Base-by-base conservation (phyloP, 2,113 vertebrate species). In the Passerina amoena region DNA sequence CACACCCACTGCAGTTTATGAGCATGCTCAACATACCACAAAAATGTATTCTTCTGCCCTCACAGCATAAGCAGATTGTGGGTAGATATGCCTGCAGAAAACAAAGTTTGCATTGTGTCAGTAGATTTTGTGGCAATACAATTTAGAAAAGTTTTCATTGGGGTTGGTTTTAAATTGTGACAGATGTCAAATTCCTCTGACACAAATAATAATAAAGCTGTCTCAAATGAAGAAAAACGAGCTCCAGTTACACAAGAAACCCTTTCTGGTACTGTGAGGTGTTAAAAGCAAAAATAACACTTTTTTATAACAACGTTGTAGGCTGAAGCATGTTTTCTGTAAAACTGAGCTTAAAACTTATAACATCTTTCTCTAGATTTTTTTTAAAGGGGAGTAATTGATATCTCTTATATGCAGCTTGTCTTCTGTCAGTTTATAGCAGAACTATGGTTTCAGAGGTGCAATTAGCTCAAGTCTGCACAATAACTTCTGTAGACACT, bases 401-500 rank as follows among this genome's bases (percentile, higher is more conserved):
- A 24, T 68, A 77, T 82, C 31, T 20, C 33, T 72, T 63, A 28
- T 15, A n/a, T 25, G 27, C 57, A 79, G 25, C 51, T 68, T 90
- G 21, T 24, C 40, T 87, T 54, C 42, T 90, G 54, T 13, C 40
- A 61, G 28, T 86, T 93, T 90, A 69, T 63, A 88, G 60, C 78
- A 97, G 86, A 95, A 47, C 28, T 92, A 78, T 69, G 47, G 64
- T 84, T 75, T 93, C 81, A 97, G 94, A 95, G 23, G 50, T 94
- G 66, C 50, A 95, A 83, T 97, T 97, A 97, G 88, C 63, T 75
- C 54, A 92, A 95, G 69, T 71, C 22, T 86, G 63, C 59, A 73
- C 37, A 95, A 60, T 70, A 82, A 93, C 84, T 97, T 97, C 93
- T 86, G 51, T 89, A 88, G 85, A 97, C 95, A 76, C 85, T 97